phyloP scores from a whole-genome alignment of 2,797 vertebrate genomes.

The Gallirallus australis region DNA sequence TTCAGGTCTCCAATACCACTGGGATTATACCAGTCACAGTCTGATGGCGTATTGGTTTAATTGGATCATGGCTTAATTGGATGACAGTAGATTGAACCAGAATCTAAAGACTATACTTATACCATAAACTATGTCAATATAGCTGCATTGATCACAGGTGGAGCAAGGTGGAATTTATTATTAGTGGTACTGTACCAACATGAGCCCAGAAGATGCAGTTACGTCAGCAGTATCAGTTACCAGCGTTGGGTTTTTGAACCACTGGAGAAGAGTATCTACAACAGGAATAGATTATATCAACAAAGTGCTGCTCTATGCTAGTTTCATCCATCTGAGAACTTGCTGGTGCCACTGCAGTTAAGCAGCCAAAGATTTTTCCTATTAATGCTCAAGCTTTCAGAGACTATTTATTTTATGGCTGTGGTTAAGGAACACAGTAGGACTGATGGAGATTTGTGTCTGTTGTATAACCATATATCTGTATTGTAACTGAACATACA shows the following conservation, averaged over 20 bases:
- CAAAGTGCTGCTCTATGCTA: not conserved
- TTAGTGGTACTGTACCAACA: not conserved
- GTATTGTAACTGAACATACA: not conserved
- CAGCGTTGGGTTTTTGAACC: fast-evolving
- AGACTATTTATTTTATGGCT: not conserved
- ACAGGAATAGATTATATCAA: not conserved
- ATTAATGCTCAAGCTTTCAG: not conserved
- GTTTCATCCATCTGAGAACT: not conserved
- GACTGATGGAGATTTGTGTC: not conserved
- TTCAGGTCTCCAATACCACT: not conserved
- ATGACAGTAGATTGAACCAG: not conserved
- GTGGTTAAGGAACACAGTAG: fast-evolving
- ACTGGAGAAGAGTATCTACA: not conserved
- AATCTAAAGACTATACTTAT: not conserved
- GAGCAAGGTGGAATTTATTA: not conserved
- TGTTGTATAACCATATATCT: not conserved
- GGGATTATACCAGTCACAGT: not conserved
- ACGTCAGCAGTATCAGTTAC: not conserved
- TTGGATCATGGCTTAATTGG: too few relatives aligned
- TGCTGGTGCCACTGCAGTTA: not conserved
- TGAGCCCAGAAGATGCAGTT: not conserved
- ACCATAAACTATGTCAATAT: not conserved
- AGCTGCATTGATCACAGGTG: not conserved
- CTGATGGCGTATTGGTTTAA: not conserved
- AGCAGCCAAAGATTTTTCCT: not conserved